Conservation (phyloP, 2,888 invertebrate species). For the Siphlonurus alternatus region DNA sequence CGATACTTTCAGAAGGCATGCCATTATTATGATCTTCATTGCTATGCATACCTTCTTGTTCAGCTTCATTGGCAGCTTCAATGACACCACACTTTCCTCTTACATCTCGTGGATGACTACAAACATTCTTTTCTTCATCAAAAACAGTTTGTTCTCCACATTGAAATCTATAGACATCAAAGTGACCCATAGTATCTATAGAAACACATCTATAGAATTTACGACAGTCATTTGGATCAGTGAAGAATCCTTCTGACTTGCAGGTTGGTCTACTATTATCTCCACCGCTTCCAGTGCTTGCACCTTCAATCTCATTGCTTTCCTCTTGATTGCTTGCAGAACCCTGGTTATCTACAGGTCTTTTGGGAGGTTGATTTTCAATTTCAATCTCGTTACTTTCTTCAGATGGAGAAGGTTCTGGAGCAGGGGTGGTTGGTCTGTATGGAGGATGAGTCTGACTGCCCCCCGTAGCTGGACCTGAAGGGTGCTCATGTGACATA, state of each 20-base stretch:
- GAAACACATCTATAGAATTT: constrained; percentile 14
- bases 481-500: not conserved
- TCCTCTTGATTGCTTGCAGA: no score
- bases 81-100: not conserved
- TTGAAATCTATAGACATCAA: constrained; percentile 30
- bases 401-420: not conserved
- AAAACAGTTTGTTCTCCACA: constrained; percentile 62
- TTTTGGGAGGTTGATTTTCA: not conserved
- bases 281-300: not conserved
- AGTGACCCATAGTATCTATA: not conserved
- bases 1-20: not conserved
- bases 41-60: not conserved
- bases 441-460: not conserved
- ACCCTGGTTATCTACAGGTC: not conserved
- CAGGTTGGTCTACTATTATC: constrained; percentile 5
- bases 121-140: constrained; percentile 45
- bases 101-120: constrained; percentile 39
- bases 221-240: constrained; percentile 12
- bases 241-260: constrained; percentile 12
- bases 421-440: not conserved
- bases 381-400: no score
- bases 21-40: not conserved
- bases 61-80: not conserved
- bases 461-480: constrained; percentile 2
- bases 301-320: not conserved